These are phyloP conservation scores for Apis florea DNA, from an alignment of 1,140 invertebrate genomes.

Conservation along the genomic window DNA sequence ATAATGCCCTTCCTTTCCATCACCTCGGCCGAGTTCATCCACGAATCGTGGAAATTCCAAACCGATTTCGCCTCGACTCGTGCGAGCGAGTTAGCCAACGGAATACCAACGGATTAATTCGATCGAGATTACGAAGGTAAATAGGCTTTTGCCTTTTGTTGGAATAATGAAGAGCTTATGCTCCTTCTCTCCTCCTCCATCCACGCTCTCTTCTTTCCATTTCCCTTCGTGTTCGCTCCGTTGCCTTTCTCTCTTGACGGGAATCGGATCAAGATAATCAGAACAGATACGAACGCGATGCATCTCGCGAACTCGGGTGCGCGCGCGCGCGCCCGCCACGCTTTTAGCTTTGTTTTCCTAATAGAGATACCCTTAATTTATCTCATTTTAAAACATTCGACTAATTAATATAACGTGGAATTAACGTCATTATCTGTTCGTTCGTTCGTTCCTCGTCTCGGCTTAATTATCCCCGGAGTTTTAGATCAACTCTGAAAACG, in stretches of 20 bases:
- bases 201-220: neutral
- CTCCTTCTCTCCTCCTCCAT: neutral
- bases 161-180: neutral
- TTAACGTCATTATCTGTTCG: conserved; percentile 12
- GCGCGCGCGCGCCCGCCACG: neutral
- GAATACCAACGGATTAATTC: conserved; percentile 15
- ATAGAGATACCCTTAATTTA: conserved; percentile 8
- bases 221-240: neutral
- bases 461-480: conserved; percentile 17
- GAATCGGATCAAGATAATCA: conserved; percentile 24
- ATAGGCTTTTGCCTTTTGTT: conserved; percentile 8
- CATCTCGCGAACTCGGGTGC: neutral
- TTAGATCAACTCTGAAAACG: conserved; percentile 2
- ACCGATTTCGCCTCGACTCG: neutral
- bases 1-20: conserved; percentile 33
- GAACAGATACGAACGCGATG: neutral
- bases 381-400: conserved; percentile 13
- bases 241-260: neutral
- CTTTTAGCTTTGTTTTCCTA: conserved; percentile 16
- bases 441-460: too few relatives aligned
- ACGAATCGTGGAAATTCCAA: neutral
- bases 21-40: neutral
- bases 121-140: conserved; percentile 22
- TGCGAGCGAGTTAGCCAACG: neutral
- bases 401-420: conserved; percentile 34